Evolutionary conservation across 2,888 invertebrate genomes (phyloP).

Genomic region (Bruchidius siliquastri): DNA sequence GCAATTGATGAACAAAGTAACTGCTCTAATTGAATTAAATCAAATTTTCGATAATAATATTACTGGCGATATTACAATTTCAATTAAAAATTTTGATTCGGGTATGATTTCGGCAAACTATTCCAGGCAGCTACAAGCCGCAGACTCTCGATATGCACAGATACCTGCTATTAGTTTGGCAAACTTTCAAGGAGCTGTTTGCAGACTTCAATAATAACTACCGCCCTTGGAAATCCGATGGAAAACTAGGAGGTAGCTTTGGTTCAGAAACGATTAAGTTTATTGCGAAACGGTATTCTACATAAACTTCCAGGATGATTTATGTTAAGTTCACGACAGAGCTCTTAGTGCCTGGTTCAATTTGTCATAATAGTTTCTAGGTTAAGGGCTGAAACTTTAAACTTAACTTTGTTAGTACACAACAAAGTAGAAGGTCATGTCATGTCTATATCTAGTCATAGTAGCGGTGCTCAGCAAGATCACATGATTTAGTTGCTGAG

Average conservation of each 20-base stretch:
- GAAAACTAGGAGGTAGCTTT: not conserved
- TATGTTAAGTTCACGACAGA: not conserved
- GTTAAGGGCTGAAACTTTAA: not conserved
- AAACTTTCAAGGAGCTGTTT: not conserved
- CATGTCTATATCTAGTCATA: too few relatives aligned
- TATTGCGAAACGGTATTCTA: not conserved
- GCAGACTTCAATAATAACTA: not conserved
- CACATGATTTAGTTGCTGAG: too few relatives aligned
- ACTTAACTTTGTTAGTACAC: too few relatives aligned
- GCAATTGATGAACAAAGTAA: not conserved
- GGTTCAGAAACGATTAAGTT: not conserved
- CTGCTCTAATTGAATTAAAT: not conserved
- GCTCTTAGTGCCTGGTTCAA: not conserved
- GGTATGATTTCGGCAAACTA: not conserved
- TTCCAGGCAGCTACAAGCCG: not conserved
- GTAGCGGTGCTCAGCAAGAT: too few relatives aligned
- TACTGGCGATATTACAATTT: not conserved
- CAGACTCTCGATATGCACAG: not conserved
- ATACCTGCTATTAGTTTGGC: not conserved
- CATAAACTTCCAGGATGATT: not conserved
- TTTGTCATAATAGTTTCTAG: not conserved
- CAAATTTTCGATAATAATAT: not conserved
- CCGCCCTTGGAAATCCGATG: not conserved
- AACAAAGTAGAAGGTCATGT: too few relatives aligned
- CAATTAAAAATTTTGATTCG: not conserved